Conservation (phyloP, 2,113 vertebrate genomes). For the Perca fluviatilis region DNA sequence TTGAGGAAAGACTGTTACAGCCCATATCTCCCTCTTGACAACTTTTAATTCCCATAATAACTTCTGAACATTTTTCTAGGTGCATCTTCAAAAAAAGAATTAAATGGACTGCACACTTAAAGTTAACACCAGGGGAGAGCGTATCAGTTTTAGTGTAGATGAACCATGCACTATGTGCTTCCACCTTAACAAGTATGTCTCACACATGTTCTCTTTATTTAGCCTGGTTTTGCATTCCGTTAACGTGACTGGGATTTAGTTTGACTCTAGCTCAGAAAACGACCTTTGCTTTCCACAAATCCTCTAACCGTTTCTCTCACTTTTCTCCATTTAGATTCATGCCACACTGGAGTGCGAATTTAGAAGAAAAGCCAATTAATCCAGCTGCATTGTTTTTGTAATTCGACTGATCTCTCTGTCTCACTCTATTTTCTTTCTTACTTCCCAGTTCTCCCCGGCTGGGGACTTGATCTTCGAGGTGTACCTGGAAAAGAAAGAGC, state of each 20-base stretch:
- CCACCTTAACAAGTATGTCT: conserved; percentile 21
- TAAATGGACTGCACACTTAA: conserved; percentile 23
- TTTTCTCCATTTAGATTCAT: conserved; percentile 42
- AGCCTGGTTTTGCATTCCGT: conserved; percentile 44
- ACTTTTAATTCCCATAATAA: background rate
- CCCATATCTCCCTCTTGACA: background rate
- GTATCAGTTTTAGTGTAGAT: conserved; percentile 15
- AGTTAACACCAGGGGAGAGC: conserved; percentile 9
- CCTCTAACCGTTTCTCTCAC: conserved; percentile 32
- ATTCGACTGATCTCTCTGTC: conserved; percentile 36
- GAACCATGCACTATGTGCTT: conserved; percentile 14
- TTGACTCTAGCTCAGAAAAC: conserved; percentile 42
- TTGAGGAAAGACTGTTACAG: background rate
- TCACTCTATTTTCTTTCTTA: background rate
- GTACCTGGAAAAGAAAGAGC: conserved; percentile 92
- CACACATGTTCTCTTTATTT: conserved; percentile 54
- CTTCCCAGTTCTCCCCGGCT: conserved; percentile 91
- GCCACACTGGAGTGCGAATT: conserved; percentile 45
- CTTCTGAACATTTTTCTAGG: background rate
- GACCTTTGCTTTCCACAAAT: conserved; percentile 45
- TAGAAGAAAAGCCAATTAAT: conserved; percentile 63
- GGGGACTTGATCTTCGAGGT: conserved; percentile 97
- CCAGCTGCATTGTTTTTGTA: conserved; percentile 32
- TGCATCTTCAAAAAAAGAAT: background rate
- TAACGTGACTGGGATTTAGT: conserved; percentile 36